These are phyloP conservation scores for Caretta caretta DNA, from an alignment of 2,113 vertebrate species.

Conservation along the genomic window DNA sequence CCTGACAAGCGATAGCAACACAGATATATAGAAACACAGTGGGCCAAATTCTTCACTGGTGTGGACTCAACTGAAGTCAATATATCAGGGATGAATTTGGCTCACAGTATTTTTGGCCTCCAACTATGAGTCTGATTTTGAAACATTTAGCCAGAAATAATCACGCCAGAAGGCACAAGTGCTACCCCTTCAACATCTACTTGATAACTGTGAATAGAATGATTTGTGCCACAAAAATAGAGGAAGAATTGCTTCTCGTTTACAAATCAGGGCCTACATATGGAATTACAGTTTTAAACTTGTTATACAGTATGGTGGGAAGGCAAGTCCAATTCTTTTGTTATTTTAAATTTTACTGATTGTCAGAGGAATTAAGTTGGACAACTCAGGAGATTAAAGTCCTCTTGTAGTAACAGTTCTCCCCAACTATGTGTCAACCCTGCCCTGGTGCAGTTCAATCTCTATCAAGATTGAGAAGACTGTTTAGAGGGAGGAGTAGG, in stretches of 20 bases:
- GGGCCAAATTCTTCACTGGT: neutral
- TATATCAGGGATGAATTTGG: constrained; percentile 6
- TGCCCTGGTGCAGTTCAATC: neutral
- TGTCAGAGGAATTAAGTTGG: neutral
- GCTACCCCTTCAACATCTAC: neutral
- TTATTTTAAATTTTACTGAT: neutral
- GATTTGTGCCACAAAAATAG: neutral
- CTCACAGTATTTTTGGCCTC: neutral
- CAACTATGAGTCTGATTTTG: neutral
- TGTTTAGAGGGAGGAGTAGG: neutral
- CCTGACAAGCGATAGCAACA: neutral
- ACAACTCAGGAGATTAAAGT: neutral
- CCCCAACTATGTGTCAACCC: constrained; percentile 23
- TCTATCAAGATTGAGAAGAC: neutral
- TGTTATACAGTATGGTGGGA: neutral
- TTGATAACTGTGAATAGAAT: neutral
- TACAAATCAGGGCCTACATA: rapidly evolving
- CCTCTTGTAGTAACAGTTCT: neutral
- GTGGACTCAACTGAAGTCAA: constrained; percentile 22
- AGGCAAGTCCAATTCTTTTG: neutral
- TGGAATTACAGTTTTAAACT: neutral
- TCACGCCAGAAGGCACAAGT: neutral
- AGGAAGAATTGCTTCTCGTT: neutral
- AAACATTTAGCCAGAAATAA: neutral
- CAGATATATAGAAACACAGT: neutral